A percentile compares a stretch with the other conserved stretches of the same genome.
phyloP scores from a whole-genome alignment of 2,113 vertebrate species.

The Apteryx mantelli region DNA sequence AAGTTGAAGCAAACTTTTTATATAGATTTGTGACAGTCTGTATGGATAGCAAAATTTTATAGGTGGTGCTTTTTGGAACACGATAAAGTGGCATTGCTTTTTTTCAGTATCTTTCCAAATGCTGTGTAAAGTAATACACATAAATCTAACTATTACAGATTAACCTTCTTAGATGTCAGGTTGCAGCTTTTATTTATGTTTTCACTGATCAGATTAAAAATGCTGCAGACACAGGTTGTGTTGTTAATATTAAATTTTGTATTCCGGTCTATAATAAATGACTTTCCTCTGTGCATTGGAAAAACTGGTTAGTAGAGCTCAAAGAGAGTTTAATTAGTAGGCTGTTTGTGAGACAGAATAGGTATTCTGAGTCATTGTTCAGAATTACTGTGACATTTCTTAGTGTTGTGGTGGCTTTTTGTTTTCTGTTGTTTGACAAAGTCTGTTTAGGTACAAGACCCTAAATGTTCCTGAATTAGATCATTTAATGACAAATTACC shows the following conservation, averaged over 20 bases:
- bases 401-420: slow-evolving; percentile 54
- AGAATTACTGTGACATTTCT: slow-evolving; percentile 66
- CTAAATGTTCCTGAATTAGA: slow-evolving; percentile 46
- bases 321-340: slow-evolving; percentile 79
- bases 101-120: slow-evolving; percentile 64
- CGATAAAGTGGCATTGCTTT: slow-evolving; percentile 33
- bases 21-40: neutral
- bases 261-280: slow-evolving; percentile 77
- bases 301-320: slow-evolving; percentile 78
- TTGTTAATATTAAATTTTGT: slow-evolving; percentile 77
- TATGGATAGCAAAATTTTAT: neutral
- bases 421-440: slow-evolving; percentile 5
- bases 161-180: slow-evolving; percentile 69
- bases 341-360: slow-evolving; percentile 72
- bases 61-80: neutral
- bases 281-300: slow-evolving; percentile 73
- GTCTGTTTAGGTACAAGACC: slow-evolving; percentile 15
- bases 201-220: slow-evolving; percentile 76
- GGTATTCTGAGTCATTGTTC: slow-evolving; percentile 71
- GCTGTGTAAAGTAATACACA: slow-evolving; percentile 64
- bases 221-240: slow-evolving; percentile 72
- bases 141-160: slow-evolving; percentile 71
- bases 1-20: neutral
- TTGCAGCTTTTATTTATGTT: slow-evolving; percentile 75
- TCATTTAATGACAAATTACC: slow-evolving; percentile 63